A percentile compares a stretch with the other conserved stretches of the same genome.
Conservation (phyloP, 2,888 invertebrate genomes). For the Rapana venosa region DNA sequence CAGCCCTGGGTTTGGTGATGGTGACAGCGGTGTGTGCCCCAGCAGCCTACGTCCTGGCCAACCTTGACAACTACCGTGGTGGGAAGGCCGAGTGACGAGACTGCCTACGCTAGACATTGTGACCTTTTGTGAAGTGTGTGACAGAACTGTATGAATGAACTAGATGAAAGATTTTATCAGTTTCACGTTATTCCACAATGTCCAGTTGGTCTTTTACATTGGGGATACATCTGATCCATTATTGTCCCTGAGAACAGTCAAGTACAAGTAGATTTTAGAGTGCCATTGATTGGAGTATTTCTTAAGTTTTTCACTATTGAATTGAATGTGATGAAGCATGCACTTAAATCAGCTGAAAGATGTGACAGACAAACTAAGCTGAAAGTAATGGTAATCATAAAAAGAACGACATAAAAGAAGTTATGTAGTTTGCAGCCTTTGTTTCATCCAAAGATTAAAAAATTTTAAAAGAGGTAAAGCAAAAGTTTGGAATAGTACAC, state of each 20-base stretch:
- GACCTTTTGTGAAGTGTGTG: conserved; percentile 24
- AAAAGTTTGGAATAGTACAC: no score
- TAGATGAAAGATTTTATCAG: background rate
- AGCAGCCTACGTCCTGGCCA: conserved; percentile 39
- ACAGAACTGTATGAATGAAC: conserved; percentile 13
- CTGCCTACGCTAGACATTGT: background rate
- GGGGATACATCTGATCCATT: background rate
- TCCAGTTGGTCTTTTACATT: background rate
- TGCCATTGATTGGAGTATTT: no score
- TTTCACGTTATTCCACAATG: background rate
- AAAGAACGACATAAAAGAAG: no score
- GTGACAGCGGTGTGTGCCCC: conserved; percentile 26
- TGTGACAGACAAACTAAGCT: no score
- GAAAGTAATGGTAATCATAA: no score
- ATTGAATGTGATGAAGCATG: no score
- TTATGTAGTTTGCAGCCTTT: no score
- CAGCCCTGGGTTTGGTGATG: conserved; percentile 13
- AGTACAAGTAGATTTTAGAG: background rate
- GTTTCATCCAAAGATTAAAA: no score
- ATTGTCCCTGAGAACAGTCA: background rate
- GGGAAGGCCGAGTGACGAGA: background rate
- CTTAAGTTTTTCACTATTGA: no score
- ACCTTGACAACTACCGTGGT: conserved; percentile 33
- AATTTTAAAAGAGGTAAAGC: no score
- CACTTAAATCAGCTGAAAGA: no score